Evolutionary conservation across 2,797 vertebrate species (phyloP).

Genomic region (Euphonia xanthogaster): DNA sequence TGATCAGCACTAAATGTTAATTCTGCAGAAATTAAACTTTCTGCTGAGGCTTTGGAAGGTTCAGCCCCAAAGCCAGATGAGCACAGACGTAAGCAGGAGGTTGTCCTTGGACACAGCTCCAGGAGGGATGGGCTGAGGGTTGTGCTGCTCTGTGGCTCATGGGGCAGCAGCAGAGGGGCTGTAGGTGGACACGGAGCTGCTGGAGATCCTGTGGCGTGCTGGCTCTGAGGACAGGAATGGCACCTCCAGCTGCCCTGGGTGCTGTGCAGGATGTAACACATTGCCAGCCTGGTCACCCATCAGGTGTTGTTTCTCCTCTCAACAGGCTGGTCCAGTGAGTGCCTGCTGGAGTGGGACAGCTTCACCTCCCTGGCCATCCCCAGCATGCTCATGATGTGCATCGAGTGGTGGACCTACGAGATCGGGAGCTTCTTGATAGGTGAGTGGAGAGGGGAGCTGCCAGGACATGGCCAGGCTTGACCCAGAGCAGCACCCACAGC

Average conservation of each 20-base stretch:
- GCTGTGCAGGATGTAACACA: accelerated
- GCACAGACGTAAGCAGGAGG: accelerated
- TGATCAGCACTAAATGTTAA: not conserved
- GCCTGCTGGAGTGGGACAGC: constrained; percentile 86
- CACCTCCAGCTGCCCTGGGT: not conserved
- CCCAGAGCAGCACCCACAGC: not conserved
- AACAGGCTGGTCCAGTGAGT: constrained; percentile 85
- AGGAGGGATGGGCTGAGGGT: not conserved
- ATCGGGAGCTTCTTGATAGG: constrained; percentile 85
- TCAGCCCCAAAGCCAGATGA: not conserved
- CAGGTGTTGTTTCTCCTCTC: not conserved
- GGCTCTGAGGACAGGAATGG: not conserved
- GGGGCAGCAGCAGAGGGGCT: not conserved
- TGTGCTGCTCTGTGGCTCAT: accelerated
- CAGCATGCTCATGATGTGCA: constrained; percentile 86
- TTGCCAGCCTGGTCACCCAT: not conserved
- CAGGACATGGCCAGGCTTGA: not conserved
- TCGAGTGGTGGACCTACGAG: constrained; percentile 92
- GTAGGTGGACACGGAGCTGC: accelerated
- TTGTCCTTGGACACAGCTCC: not conserved
- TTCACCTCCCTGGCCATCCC: constrained; percentile 86
- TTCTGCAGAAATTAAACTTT: not conserved
- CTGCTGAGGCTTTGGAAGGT: not conserved
- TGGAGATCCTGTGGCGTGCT: not conserved
- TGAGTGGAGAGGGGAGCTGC: constrained; percentile 18